phyloP scores from a whole-genome alignment of 1,140 invertebrate species.

The Orchesella cincta region DNA sequence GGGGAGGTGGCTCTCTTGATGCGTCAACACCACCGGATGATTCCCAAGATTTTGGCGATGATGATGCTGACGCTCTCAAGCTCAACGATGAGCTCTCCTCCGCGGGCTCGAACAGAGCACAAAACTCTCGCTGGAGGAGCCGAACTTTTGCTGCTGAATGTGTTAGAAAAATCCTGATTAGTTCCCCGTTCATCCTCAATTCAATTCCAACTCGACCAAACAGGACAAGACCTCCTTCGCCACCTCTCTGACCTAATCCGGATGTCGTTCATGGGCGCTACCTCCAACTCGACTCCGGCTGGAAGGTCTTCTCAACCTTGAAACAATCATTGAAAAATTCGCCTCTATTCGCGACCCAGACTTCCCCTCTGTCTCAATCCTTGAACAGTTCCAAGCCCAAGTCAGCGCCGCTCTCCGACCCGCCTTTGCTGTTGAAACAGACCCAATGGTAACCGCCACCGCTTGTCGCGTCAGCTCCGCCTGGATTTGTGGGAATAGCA shows the following conservation, averaged over 20 bases:
- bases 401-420: slow-evolving; percentile 94
- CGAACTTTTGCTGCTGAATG: slow-evolving; percentile 95
- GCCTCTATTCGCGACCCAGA: slow-evolving; percentile 94
- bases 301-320: slow-evolving; percentile 87
- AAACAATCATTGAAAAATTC: slow-evolving; percentile 92
- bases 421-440: slow-evolving; percentile 92
- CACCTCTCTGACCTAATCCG: slow-evolving; percentile 94
- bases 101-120: slow-evolving; percentile 31
- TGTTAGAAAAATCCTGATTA: slow-evolving; percentile 78
- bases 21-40: no score
- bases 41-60: slow-evolving; percentile 62
- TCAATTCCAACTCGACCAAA: slow-evolving; percentile 48
- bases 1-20: slow-evolving; percentile 52
- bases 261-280: slow-evolving; percentile 98
- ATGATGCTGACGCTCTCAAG: slow-evolving; percentile 66
- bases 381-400: slow-evolving; percentile 99
- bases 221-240: slow-evolving; percentile 71
- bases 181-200: slow-evolving; percentile 41
- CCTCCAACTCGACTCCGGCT: slow-evolving; percentile 93
- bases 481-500: slow-evolving; percentile 98
- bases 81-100: slow-evolving; percentile 39
- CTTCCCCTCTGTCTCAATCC: slow-evolving; percentile 92
- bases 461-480: slow-evolving; percentile 97
- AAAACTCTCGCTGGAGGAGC: slow-evolving; percentile 78
- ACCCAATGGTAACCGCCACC: slow-evolving; percentile 94